These are phyloP conservation scores for Nyctalus aviator DNA, from an alignment of 2,797 vertebrate genomes.

Conservation along the genomic window DNA sequence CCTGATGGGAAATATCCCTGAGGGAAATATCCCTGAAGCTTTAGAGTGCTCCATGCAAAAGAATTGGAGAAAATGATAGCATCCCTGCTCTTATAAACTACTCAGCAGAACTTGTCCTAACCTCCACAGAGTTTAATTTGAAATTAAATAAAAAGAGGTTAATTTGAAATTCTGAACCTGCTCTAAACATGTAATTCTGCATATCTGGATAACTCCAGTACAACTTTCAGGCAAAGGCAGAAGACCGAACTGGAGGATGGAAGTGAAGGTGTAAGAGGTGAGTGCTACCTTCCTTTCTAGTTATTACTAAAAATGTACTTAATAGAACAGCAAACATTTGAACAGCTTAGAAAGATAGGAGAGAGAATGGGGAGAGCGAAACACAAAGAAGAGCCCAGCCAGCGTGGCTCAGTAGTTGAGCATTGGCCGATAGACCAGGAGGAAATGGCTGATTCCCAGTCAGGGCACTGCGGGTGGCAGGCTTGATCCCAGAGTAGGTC, in stretches of 20 bases:
- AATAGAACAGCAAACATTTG: background rate
- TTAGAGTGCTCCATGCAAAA: background rate
- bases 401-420: no score
- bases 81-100: background rate
- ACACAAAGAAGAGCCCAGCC: background rate
- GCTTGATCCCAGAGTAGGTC: no score
- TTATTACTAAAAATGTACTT: slow-evolving; percentile 43
- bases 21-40: background rate
- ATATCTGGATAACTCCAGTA: background rate
- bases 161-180: background rate
- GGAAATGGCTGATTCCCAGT: no score
- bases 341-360: slow-evolving; percentile 5
- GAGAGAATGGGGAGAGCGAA: background rate
- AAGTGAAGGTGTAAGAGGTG: background rate
- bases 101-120: background rate
- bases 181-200: background rate
- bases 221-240: slow-evolving; percentile 36
- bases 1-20: background rate
- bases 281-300: slow-evolving; percentile 2
- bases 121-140: background rate
- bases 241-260: background rate
- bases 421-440: no score
- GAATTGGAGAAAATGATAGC: background rate
- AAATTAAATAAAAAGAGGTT: slow-evolving; percentile 11
- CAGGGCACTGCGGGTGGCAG: no score